Evolutionary conservation across 2,888 invertebrate species (phyloP).

Genomic region (Theretra japonica): DNA sequence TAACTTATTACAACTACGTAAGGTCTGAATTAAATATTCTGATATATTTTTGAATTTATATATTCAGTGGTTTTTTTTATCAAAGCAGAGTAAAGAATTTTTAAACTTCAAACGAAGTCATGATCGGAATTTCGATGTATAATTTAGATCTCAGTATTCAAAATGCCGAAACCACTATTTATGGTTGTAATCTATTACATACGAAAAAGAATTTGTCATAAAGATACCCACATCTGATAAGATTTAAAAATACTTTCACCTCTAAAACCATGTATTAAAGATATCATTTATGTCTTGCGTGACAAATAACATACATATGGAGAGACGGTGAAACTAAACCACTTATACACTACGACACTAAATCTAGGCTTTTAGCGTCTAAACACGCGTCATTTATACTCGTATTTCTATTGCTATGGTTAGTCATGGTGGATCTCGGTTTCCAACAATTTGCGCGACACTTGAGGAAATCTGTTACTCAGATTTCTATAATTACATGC

Average conservation of each 20-base stretch:
- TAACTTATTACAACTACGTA: neutral
- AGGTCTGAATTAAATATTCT: no score
- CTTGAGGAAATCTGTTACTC: neutral
- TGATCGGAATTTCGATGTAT: no score
- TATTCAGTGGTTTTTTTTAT: no score
- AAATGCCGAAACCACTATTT: no score
- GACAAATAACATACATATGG: neutral
- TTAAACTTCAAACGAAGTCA: no score
- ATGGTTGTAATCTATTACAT: no score
- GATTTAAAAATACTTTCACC: neutral
- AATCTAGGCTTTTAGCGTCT: neutral
- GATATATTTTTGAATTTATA: no score
- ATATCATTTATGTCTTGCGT: neutral
- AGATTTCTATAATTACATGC: neutral
- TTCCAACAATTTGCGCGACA: slow-evolving; percentile 5
- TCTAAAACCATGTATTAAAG: neutral
- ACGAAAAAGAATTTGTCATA: no score
- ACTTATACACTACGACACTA: neutral
- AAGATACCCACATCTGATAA: neutral
- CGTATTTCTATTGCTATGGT: neutral
- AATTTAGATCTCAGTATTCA: no score
- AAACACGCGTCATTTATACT: neutral
- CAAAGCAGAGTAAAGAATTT: no score
- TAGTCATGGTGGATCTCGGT: slow-evolving; percentile 6
- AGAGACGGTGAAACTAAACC: slow-evolving; percentile 6